A percentile compares a stretch with the other conserved stretches of the same genome.
phyloP scores from a whole-genome alignment of 2,113 vertebrate species.

The Poecile atricapillus region DNA sequence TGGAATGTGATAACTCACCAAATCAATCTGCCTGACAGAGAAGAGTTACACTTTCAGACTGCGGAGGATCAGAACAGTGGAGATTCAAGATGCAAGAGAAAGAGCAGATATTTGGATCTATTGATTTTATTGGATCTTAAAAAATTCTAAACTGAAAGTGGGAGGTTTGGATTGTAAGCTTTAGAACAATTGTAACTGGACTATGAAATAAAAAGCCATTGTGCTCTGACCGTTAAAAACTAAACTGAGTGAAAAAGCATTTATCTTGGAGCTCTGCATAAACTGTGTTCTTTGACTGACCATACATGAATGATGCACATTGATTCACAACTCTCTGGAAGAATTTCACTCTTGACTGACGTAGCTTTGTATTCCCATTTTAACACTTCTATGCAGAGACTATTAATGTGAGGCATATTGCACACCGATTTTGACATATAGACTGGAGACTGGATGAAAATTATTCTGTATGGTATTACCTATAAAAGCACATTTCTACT shows the following conservation, averaged over 20 bases:
- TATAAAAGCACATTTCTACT: constrained; percentile 41
- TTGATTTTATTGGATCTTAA: background rate
- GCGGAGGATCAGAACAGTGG: background rate
- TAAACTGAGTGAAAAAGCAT: background rate
- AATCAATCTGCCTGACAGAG: background rate
- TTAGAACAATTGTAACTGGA: background rate
- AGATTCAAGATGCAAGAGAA: background rate
- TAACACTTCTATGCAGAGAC: background rate
- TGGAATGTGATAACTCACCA: background rate
- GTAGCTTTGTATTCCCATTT: background rate
- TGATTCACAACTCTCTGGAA: background rate
- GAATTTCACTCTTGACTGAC: background rate
- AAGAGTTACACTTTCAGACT: background rate
- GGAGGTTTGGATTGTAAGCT: background rate
- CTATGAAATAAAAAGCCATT: background rate
- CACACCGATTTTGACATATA: background rate
- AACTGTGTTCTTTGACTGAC: background rate
- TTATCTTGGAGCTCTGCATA: background rate
- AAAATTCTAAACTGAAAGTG: background rate
- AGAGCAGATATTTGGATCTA: background rate
- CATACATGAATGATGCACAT: background rate
- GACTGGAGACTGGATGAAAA: background rate
- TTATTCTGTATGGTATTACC: background rate
- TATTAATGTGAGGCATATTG: background rate
- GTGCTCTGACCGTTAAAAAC: background rate